These are phyloP conservation scores for Pseudorhombus dupliciocellatus DNA, from an alignment of 2,113 vertebrate species.

Conservation along the genomic window DNA sequence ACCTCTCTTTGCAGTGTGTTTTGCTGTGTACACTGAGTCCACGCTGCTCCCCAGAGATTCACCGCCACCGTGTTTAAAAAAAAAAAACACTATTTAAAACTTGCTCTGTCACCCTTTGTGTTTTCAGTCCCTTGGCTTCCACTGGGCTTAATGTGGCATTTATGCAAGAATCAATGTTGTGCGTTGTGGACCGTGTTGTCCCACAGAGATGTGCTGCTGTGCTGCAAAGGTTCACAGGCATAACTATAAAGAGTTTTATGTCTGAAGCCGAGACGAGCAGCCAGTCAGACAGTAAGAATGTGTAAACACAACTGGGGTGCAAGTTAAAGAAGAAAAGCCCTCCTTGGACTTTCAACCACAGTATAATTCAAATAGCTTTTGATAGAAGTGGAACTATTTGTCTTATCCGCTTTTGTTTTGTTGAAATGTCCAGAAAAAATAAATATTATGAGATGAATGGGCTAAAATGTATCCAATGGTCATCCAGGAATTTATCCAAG, in stretches of 20 bases:
- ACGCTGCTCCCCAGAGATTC: neutral
- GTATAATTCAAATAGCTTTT: neutral
- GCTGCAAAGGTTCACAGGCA: constrained; percentile 46
- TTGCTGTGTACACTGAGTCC: neutral
- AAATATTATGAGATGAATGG: neutral
- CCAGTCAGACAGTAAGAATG: neutral
- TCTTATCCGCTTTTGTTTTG: neutral
- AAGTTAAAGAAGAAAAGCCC: neutral
- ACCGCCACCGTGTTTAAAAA: neutral
- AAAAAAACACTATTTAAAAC: constrained; percentile 4
- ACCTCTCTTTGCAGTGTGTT: neutral
- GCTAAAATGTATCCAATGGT: neutral
- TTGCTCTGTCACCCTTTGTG: constrained; percentile 27
- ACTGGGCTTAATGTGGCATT: constrained; percentile 53
- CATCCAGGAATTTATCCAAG: neutral
- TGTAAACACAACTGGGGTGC: constrained; percentile 7
- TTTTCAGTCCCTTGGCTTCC: constrained; percentile 8
- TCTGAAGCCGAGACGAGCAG: constrained; percentile 7
- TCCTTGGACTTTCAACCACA: neutral
- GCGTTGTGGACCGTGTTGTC: constrained; percentile 42
- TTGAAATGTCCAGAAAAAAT: neutral
- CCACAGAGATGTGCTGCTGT: constrained; percentile 39
- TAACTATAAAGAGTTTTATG: neutral
- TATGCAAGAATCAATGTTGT: constrained; percentile 48
- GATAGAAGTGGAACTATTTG: neutral